Evolutionary conservation across 2,113 vertebrate genomes (phyloP).

Genomic region (Hystrix brachyura): DNA sequence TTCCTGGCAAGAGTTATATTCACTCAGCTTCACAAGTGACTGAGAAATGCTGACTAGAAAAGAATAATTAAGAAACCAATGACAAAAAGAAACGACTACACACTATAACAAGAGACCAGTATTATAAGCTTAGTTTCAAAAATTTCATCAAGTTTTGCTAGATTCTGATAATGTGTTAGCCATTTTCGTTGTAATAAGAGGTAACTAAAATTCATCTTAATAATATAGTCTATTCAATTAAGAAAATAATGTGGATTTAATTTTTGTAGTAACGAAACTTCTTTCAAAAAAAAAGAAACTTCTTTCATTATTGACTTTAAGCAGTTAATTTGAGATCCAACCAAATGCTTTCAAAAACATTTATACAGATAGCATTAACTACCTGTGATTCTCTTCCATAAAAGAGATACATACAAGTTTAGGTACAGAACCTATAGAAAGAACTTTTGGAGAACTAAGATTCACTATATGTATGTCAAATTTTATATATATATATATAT

Average conservation of each 20-base stretch:
- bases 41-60: slow-evolving; percentile 26
- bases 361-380: not conserved
- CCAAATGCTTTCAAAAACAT: slow-evolving; percentile 1
- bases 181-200: slow-evolving; percentile 9
- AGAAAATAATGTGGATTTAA: slow-evolving; percentile 25
- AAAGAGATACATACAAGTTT: not conserved
- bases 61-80: not conserved
- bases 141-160: not conserved
- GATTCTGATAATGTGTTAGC: not conserved
- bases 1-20: not conserved
- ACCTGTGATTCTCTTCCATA: not conserved
- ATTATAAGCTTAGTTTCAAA: not conserved
- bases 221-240: not conserved
- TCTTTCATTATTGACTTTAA: not conserved
- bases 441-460: not conserved
- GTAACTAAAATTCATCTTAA: slow-evolving; percentile 11
- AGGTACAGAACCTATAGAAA: not conserved
- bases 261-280: not conserved
- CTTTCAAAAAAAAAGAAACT: too few species aligned
- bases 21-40: not conserved
- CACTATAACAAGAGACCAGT: not conserved
- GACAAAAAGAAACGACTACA: slow-evolving; percentile 44
- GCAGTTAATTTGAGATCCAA: not conserved
- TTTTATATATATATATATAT: not conserved
- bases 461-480: not conserved